A percentile compares a stretch with the other conserved stretches of the same genome.
Conservation (phyloP, 2,888 invertebrate genomes). For the Acanthosepion lycidas region DNA sequence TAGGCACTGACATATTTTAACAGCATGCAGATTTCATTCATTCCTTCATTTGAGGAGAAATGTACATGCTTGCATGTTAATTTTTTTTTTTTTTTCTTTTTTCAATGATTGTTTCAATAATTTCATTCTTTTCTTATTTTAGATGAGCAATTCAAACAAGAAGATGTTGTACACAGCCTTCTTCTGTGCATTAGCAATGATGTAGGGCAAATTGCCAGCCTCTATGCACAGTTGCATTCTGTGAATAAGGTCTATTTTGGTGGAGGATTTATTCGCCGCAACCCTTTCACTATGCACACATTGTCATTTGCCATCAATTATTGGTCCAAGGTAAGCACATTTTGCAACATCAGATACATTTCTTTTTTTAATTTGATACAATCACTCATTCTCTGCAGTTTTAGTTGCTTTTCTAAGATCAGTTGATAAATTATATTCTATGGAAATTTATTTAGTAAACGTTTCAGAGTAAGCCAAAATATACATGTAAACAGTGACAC, state of each 20-base stretch:
- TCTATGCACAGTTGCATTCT: slow-evolving; percentile 81
- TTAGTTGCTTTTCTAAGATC: no score
- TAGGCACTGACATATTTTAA: no score
- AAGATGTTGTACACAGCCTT: slow-evolving; percentile 81
- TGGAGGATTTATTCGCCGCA: slow-evolving; percentile 82
- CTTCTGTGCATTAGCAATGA: slow-evolving; percentile 82
- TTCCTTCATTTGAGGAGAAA: no score
- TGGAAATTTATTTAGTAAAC: no score
- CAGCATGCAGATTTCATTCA: no score
- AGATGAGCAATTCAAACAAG: slow-evolving; percentile 75
- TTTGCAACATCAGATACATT: not conserved
- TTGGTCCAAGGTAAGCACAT: slow-evolving; percentile 79
- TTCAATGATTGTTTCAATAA: not conserved
- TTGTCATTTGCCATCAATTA: slow-evolving; percentile 82
- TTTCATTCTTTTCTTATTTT: not conserved
- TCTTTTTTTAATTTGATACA: not conserved
- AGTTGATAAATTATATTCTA: not conserved
- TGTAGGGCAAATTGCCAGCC: slow-evolving; percentile 82
- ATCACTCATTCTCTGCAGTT: not conserved
- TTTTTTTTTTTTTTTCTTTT: not conserved
- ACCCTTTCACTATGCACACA: slow-evolving; percentile 82
- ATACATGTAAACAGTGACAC: no score
- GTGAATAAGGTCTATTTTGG: slow-evolving; percentile 82
- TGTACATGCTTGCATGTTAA: not conserved
- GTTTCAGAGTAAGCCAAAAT: no score